Evolutionary conservation across 2,113 vertebrate genomes (phyloP), one percentile per base, ranked within the genome.

Genomic region (Panurus biarmicus): DNA sequence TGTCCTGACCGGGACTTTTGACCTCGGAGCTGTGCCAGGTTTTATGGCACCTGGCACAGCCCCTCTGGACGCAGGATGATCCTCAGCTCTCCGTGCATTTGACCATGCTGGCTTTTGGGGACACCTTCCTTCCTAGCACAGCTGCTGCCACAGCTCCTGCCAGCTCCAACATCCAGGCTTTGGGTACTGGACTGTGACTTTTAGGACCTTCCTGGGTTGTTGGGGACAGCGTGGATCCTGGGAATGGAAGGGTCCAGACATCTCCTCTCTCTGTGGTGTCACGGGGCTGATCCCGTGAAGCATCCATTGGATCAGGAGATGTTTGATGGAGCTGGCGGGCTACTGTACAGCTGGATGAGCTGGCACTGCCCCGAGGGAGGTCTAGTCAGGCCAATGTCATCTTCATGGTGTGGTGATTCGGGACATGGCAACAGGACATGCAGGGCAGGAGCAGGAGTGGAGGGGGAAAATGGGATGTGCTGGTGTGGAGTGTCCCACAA

Each of bases 401-500:
- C 61, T 38, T 82, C 61, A 11, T 0, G 5, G 62, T 5, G 2
- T 20, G 29, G 18, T 20, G 28, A 33, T 11, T 51, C 0, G 1
- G 79, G 19, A 29, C 14, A 18, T 10, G 6, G 25, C 66, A 53
- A 16, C 35, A 77, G 51, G 70, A 65, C 35, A 2, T 9, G 74
- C 60, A 20, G 45, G 7, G 48, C 56, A 62, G 62, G 38, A 62
- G n/a, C 42, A 42, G 45, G 67, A 2, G 2, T 5, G 31, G 25
- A 38, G 11, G 42, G 31, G 56, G 53, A 6, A 53, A 53, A 29
- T 0, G 3, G 56, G 75, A 29, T 11, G 17, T 53, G 71, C 26
- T 0, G 0, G 3, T 3, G 31, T 8, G n/a, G 51, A 23, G n/a
- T 10, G 7, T 75, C 51, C 51, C 42, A 16, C 20, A 45, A 0